These are phyloP conservation scores for Pipistrellus pipistrellus DNA, from an alignment of 2,797 vertebrate genomes.

Conservation along the genomic window DNA sequence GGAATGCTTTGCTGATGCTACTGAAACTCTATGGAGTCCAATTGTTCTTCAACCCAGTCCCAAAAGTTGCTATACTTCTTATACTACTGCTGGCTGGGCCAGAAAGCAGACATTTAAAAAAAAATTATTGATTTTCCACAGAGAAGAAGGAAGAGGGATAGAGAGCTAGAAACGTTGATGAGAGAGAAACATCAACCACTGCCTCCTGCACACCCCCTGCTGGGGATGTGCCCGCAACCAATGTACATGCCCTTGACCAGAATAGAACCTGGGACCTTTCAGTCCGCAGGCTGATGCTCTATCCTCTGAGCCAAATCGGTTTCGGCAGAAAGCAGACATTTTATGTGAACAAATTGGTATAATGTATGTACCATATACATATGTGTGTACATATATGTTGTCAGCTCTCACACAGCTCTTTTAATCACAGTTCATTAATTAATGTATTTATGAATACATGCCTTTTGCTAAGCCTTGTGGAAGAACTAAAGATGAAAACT, in stretches of 20 bases:
- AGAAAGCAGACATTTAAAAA: neutral
- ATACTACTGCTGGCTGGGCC: neutral
- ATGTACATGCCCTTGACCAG: too few species aligned
- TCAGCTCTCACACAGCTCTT: neutral
- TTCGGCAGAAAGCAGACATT: neutral
- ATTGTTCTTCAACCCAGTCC: neutral
- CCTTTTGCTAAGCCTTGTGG: neutral
- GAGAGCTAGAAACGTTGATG: too few species aligned
- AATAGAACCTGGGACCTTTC: too few species aligned
- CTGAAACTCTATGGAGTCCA: neutral
- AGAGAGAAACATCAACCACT: too few species aligned
- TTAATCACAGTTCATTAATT: neutral
- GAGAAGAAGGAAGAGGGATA: too few species aligned
- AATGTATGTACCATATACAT: neutral
- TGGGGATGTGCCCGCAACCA: too few species aligned
- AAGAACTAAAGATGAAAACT: neutral
- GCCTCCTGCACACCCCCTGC: too few species aligned
- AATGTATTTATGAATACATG: neutral
- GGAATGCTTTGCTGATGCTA: neutral
- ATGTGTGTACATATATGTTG: neutral
- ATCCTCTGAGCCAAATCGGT: too few species aligned
- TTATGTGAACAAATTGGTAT: neutral
- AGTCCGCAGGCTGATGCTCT: too few species aligned
- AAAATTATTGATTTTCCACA: too few species aligned
- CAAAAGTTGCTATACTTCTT: neutral